Evolutionary conservation across 2,888 invertebrate genomes (phyloP), one percentile per base, ranked within the genome.

Genomic region (Meganola albula): DNA sequence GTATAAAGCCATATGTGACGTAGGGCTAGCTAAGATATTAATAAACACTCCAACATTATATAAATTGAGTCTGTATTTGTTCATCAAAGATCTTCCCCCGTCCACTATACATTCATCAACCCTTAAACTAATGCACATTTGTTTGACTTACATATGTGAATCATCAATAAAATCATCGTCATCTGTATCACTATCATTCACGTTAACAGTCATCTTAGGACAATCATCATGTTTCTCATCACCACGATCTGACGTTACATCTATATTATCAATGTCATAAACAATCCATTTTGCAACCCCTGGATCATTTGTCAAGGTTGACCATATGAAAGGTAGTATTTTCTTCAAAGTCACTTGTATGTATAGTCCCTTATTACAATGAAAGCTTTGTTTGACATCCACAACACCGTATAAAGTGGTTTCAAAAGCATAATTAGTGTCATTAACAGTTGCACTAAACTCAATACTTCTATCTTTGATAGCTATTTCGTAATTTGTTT

Each of bases 381-480:
- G 82, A 0, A 28, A 42, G 1, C 59, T 66, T 25, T 49, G 60
- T 0, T 55, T 45, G 1, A 35, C 34, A 27, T 74, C 50, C 1
- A 85, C 49, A 1, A 71, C 64, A 0, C 82, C 85, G 22, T 75
- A 82, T n/a, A 87, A 34, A 31, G 78, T 70, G 2, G 86, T 49
- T 10, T 76, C 55, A 23, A 87, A 83, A 1, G 56, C 69, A 29
- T 84, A 85, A 8, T 50, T 39, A 0, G 48, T 58, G 18, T 72
- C 69, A 20, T 75, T 61, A 0, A 59, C 49, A 3, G 40, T 28
- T 0, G 76, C 58, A 4, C 44, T 40, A 41, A 86, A 86, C 18
- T 56, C 51, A 1, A 87, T 21, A 1, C 37, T 33, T 6, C 64
- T 60, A 0, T 69, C 66, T 10, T 58, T 43, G 0, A 79, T 70